Base-by-base conservation (phyloP, 2,113 vertebrate species). In the Recurvirostra avosetta region DNA sequence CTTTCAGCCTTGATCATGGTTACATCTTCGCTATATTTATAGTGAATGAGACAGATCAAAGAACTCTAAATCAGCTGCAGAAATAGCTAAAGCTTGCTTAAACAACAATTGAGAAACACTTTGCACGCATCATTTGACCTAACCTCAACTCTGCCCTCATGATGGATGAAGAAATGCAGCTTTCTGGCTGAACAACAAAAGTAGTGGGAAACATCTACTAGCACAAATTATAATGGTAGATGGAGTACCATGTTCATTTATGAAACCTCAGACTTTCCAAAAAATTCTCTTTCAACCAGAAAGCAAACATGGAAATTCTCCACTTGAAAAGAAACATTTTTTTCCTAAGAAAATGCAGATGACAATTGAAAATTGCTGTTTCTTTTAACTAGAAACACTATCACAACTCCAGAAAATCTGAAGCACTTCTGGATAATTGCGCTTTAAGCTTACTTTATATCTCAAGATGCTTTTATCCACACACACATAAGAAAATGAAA, bases 1-100 rank as follows among this genome's bases (percentile, higher is more conserved):
- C 88, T 95, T 94, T 65, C 66, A 92, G 80, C 58, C 86, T 91
- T 94, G 80, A 87, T 81, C 83, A 47, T 9, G 18, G 83, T 92
- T 91, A 92, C 73, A 91, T 97, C 77, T 96, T 92, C 5, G 0
- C 58, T 88, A n/a, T 94, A 96, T 96, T 96, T 96, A 95, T 82
- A 95, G 88, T 50, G 92, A 92, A 89, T 50, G 29, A 91, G 80
- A 84, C 70, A 95, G 86, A 92, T 87, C 84, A 96, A 97, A 94
- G 84, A 94, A 90, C 73, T 79, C 45, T 90, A 97, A 92, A 95
- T 97, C 89, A 92, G 61, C 77, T 73, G 45, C 76, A 96, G 91
- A 92, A 94, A 94, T 82, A 95, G 49, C 91, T 89, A 89, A 85
- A 95, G 27, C 86, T 97, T 94, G 49, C 92, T 95, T 95, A 82